These are phyloP conservation scores for Hecatera dysodea DNA, from an alignment of 2,888 invertebrate genomes.

Conservation along the genomic window DNA sequence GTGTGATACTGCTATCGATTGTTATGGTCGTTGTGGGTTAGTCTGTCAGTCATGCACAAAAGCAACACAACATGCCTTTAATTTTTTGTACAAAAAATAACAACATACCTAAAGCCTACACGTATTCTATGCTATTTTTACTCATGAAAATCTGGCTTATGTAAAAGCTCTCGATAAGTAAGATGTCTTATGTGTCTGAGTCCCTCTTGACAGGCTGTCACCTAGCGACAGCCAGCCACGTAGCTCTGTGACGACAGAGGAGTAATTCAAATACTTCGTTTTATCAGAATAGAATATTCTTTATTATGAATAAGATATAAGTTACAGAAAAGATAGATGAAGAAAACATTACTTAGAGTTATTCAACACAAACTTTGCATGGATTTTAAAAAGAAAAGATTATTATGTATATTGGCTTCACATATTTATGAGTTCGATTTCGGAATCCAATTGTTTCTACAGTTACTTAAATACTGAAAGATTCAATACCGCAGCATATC, in stretches of 20 bases:
- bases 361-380: too few relatives aligned
- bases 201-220: neutral
- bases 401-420: neutral
- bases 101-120: neutral
- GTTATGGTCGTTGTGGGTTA: too few relatives aligned
- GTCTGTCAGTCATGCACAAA: too few relatives aligned
- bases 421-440: neutral
- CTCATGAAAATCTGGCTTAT: too few relatives aligned
- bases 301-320: too few relatives aligned
- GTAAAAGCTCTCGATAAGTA: neutral
- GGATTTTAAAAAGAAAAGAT: too few relatives aligned
- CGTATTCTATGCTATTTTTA: neutral
- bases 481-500: slow-evolving; percentile 52
- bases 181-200: neutral
- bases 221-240: neutral
- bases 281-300: too few relatives aligned
- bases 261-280: neutral
- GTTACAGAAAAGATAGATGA: too few relatives aligned
- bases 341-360: too few relatives aligned
- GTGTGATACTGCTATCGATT: neutral
- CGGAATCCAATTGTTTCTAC: neutral
- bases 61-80: too few relatives aligned
- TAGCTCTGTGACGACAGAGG: neutral
- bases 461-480: slow-evolving; percentile 4
- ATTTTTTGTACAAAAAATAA: neutral